Conservation (phyloP, 2,113 vertebrate genomes). For the Galeopterus variegatus region DNA sequence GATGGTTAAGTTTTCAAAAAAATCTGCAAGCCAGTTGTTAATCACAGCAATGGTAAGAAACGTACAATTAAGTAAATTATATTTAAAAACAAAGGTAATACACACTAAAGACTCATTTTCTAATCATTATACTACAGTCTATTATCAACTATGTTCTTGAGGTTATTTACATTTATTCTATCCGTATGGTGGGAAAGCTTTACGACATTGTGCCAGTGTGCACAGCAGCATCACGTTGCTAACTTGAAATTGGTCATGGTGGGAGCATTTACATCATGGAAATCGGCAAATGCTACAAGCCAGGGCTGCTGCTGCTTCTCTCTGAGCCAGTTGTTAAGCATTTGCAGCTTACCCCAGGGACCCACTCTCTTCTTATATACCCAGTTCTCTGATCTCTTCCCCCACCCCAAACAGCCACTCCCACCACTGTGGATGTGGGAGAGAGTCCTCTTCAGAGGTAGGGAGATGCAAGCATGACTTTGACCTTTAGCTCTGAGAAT, state of each 20-base stretch:
- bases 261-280: neutral
- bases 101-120: neutral
- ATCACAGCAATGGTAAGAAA: neutral
- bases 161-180: neutral
- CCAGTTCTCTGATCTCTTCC: neutral
- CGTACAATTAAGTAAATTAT: neutral
- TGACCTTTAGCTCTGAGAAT: neutral
- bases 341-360: neutral
- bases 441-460: neutral
- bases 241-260: accelerated
- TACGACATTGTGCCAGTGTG: accelerated
- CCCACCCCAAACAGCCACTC: neutral
- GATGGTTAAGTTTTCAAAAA: neutral
- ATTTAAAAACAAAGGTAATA: neutral
- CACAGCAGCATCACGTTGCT: accelerated
- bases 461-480: neutral
- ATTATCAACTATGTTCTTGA: neutral
- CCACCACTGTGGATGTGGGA: no score
- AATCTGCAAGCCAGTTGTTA: neutral
- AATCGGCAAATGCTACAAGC: neutral
- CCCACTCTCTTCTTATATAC: no score
- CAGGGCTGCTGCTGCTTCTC: neutral
- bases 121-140: neutral
- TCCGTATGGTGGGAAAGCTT: neutral
- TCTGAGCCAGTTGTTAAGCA: neutral